Conservation (phyloP, 2,888 invertebrate species). For the Endomychus coccineus region DNA sequence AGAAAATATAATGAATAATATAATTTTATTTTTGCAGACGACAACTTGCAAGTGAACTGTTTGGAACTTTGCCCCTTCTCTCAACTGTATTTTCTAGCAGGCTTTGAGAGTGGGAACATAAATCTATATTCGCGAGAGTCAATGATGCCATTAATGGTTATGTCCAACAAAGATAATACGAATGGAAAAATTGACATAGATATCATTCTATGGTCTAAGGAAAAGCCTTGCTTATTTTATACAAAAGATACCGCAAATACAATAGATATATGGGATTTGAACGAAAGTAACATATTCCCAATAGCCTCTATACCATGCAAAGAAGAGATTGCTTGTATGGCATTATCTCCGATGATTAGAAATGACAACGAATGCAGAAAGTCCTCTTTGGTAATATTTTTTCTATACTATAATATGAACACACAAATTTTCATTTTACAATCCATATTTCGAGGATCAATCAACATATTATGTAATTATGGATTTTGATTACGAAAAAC, state of each 20-base stretch:
- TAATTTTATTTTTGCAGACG: slow-evolving; percentile 27
- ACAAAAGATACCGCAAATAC: slow-evolving; percentile 43
- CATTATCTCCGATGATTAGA: slow-evolving; percentile 38
- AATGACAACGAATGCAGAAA: slow-evolving; percentile 1
- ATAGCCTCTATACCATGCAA: slow-evolving; percentile 42
- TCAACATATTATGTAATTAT: too few species aligned
- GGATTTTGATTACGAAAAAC: too few species aligned
- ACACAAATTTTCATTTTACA: too few species aligned
- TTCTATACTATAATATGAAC: too few species aligned
- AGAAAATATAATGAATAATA: background rate
- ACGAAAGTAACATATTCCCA: slow-evolving; percentile 46
- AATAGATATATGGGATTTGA: slow-evolving; percentile 50
- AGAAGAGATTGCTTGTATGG: slow-evolving; percentile 42
- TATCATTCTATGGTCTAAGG: slow-evolving; percentile 48
- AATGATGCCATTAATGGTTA: slow-evolving; percentile 41
- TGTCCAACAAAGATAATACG: slow-evolving; percentile 35
- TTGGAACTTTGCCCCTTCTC: slow-evolving; percentile 47
- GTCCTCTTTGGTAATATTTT: too few species aligned
- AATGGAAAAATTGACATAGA: slow-evolving; percentile 35
- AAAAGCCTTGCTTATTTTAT: slow-evolving; percentile 48
- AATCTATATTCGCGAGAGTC: slow-evolving; percentile 42
- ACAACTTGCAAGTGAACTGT: slow-evolving; percentile 39
- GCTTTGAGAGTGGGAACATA: slow-evolving; percentile 47
- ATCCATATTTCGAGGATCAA: too few species aligned
- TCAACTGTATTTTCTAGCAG: slow-evolving; percentile 45